Conservation (phyloP, 2,888 invertebrate species). For the Tachina grossa region DNA sequence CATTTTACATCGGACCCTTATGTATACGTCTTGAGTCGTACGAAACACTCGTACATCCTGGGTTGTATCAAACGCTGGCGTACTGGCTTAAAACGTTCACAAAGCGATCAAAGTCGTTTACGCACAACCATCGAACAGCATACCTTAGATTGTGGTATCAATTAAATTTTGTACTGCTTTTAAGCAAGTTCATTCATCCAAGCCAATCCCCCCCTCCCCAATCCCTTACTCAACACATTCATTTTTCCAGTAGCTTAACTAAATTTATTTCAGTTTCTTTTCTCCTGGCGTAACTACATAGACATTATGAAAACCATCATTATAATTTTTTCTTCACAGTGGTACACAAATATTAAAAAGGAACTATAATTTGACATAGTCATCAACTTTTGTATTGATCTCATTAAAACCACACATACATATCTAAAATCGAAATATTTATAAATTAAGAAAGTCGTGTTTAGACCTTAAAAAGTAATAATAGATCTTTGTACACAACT, state of each 20-base stretch:
- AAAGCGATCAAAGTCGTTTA: slow-evolving; percentile 81
- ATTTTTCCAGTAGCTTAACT: not conserved
- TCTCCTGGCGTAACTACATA: slow-evolving; percentile 22
- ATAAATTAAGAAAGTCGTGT: not conserved
- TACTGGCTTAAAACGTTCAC: slow-evolving; percentile 79
- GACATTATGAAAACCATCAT: slow-evolving; percentile 21
- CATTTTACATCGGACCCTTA: slow-evolving; percentile 93
- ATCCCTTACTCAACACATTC: not conserved
- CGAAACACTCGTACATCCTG: slow-evolving; percentile 81
- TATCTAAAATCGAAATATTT: not conserved
- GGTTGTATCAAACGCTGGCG: slow-evolving; percentile 81
- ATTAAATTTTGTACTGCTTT: slow-evolving; percentile 69
- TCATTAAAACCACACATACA: slow-evolving; percentile 29
- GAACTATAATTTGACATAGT: slow-evolving; percentile 6
- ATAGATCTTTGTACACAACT: no score
- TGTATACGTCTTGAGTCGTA: slow-evolving; percentile 90
- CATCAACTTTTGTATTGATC: slow-evolving; percentile 29
- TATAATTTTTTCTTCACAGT: slow-evolving; percentile 45
- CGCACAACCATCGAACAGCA: slow-evolving; percentile 80
- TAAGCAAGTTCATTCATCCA: not conserved
- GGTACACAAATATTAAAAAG: not conserved
- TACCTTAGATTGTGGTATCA: slow-evolving; percentile 80
- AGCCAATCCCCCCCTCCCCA: not conserved
- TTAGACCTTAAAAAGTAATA: not conserved
- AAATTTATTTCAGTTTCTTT: slow-evolving; percentile 14